Evolutionary conservation across 2,888 invertebrate genomes (phyloP), one percentile per base, ranked within the genome.

Genomic region (Trypoxylon attenuatum): DNA sequence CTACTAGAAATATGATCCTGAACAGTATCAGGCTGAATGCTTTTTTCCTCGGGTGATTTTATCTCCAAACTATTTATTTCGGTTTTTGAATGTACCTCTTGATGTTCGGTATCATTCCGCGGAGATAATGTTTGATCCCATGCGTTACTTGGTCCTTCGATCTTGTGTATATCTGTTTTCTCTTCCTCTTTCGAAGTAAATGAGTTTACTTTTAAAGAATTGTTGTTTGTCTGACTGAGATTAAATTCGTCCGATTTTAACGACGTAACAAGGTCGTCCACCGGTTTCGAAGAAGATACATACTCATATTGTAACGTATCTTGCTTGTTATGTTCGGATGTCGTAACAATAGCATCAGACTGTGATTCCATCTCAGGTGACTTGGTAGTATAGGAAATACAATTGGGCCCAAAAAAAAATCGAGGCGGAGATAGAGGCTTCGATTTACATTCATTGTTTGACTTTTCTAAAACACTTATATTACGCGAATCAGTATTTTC

Each of bases 361-460:
- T 63, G 43, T 0, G 43, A 43, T 13, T 49, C 63, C 1, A 50
- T 38, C 15, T 65, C 59, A 23, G 78, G 71, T 6, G 64, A 46
- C 22, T 77, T 82, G 0, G 82, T 69, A 1, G 79, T 77, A 13
- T 83, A 87, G 0, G 87, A 83, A 18, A 87, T 71, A 61, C 87
- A 87, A 63, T 87, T 87, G 0, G 86, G 87, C 2, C 87, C 87
- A 72, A 87, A 87, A 71, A 87, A 87, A 75, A 87, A 87, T 70
- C 83, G 78, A 0, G 87, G 86, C 0, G 84, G 79, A 1, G 83
- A 76, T 13, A 45, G 8, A 5, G 47, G 2, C 8, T 15, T 4
- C 13, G 66, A n/a, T 13, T 76, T 75, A 33, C 68, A 75, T 49
- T 76, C 75, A 8, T 73, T 71, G 19, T 76, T 70, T 8, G 50